Conservation (phyloP, 2,797 vertebrate species). For the Mus minutoides region DNA sequence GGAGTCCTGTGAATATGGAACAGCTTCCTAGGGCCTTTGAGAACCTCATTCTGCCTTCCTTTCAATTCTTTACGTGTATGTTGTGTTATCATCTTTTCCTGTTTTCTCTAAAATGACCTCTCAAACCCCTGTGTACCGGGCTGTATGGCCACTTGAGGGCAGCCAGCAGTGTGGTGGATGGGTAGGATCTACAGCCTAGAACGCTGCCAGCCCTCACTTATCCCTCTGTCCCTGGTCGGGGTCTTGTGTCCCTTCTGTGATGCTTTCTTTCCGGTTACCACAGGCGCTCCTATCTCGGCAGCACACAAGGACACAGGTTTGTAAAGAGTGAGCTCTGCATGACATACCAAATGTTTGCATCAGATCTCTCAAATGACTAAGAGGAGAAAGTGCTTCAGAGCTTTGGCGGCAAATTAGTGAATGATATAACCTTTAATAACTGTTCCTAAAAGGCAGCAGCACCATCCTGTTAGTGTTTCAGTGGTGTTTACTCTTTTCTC, state of each 20-base stretch:
- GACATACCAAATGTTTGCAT: neutral
- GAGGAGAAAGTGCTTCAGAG: slow-evolving; percentile 59
- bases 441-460: neutral
- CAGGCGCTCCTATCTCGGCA: slow-evolving; percentile 64
- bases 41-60: neutral
- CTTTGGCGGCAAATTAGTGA: neutral
- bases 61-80: neutral
- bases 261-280: slow-evolving; percentile 63
- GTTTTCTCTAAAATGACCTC: neutral
- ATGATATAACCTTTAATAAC: neutral
- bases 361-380: slow-evolving; percentile 6
- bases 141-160: neutral
- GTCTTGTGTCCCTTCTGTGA: neutral
- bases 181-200: neutral
- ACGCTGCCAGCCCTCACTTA: neutral
- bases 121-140: no score
- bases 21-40: neutral
- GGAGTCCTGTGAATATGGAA: neutral
- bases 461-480: neutral
- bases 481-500: neutral
- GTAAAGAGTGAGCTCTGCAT: slow-evolving; percentile 59
- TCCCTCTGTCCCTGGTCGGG: no score
- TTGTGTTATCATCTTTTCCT: neutral
- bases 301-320: slow-evolving; percentile 78
- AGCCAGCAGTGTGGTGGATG: no score